A percentile compares a stretch with the other conserved stretches of the same genome.
These are phyloP conservation scores for Bombus terrestris DNA, from an alignment of 1,140 invertebrate species.

Conservation along the genomic window DNA sequence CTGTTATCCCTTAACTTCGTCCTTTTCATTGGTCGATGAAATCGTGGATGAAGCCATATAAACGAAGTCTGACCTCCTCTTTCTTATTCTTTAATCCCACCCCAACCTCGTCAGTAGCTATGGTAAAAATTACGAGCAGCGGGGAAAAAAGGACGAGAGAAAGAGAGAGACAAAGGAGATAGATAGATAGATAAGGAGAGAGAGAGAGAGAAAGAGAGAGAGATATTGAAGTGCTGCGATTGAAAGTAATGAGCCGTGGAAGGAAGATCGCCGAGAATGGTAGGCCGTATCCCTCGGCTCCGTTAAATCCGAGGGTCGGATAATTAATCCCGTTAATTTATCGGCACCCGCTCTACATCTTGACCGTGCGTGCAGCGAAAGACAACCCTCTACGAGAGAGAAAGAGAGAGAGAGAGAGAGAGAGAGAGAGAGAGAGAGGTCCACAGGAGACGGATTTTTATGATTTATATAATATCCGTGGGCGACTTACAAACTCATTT, in stretches of 20 bases:
- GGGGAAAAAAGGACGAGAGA: not conserved
- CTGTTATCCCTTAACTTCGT: slow-evolving; percentile 38
- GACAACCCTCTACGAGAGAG: not conserved
- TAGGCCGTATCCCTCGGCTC: slow-evolving; percentile 43
- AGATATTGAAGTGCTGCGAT: slow-evolving; percentile 67
- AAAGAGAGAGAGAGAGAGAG: not conserved
- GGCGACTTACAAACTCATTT: not conserved
- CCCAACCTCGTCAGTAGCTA: slow-evolving; percentile 58
- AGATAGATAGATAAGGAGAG: not conserved
- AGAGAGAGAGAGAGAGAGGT: not conserved
- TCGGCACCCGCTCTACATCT: slow-evolving; percentile 19
- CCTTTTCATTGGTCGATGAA: slow-evolving; percentile 46
- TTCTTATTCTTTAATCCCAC: slow-evolving; percentile 82
- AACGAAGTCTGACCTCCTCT: slow-evolving; percentile 77
- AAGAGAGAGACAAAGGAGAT: too few species aligned
- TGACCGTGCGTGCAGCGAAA: slow-evolving; percentile 34
- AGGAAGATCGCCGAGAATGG: slow-evolving; percentile 53
- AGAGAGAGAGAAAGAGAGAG: not conserved
- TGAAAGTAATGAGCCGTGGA: slow-evolving; percentile 80
- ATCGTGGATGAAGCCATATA: slow-evolving; percentile 77
- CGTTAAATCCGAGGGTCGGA: slow-evolving; percentile 56
- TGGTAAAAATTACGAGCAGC: slow-evolving; percentile 77
- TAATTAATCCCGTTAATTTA: slow-evolving; percentile 73
- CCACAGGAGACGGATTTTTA: not conserved
- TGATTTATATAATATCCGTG: not conserved